A percentile compares a stretch with the other conserved stretches of the same genome.
Conservation (phyloP, 2,888 invertebrate genomes). For the Azorinus chamasolen region DNA sequence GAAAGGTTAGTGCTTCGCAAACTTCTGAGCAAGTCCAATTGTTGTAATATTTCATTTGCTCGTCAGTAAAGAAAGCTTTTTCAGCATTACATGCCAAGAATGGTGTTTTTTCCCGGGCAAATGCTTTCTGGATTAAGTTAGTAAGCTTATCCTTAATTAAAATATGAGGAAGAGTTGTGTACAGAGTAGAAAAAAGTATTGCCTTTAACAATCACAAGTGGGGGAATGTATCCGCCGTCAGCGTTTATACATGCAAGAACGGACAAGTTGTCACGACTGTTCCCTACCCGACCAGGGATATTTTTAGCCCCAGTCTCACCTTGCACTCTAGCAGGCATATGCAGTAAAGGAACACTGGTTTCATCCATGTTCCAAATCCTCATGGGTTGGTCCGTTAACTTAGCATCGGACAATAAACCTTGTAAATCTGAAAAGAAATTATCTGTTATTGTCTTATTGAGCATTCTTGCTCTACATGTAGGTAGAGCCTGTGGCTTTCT, state of each 20-base stretch:
- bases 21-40: too few relatives aligned
- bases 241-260: slow-evolving; percentile 60
- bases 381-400: slow-evolving; percentile 2
- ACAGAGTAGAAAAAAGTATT: too few relatives aligned
- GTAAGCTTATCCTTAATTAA: too few relatives aligned
- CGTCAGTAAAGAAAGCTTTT: too few relatives aligned
- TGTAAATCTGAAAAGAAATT: slow-evolving; percentile 10
- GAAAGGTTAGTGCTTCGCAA: too few relatives aligned
- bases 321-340: slow-evolving; percentile 10
- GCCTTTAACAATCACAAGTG: slow-evolving; percentile 56
- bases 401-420: background rate
- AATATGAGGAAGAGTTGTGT: too few relatives aligned
- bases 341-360: slow-evolving; percentile 10
- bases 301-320: slow-evolving; percentile 16
- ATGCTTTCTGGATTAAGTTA: too few relatives aligned
- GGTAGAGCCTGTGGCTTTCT: slow-evolving; percentile 33
- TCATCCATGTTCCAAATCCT: slow-evolving; percentile 27
- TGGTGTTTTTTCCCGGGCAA: too few relatives aligned
- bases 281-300: slow-evolving; percentile 39
- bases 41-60: too few relatives aligned
- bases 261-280: slow-evolving; percentile 52
- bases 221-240: slow-evolving; percentile 54
- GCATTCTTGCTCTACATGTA: slow-evolving; percentile 15
- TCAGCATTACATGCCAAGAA: too few relatives aligned
- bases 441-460: slow-evolving; percentile 10